A percentile compares a stretch with the other conserved stretches of the same genome.
Evolutionary conservation across 2,113 vertebrate species (phyloP).

Genomic region (Panurus biarmicus): DNA sequence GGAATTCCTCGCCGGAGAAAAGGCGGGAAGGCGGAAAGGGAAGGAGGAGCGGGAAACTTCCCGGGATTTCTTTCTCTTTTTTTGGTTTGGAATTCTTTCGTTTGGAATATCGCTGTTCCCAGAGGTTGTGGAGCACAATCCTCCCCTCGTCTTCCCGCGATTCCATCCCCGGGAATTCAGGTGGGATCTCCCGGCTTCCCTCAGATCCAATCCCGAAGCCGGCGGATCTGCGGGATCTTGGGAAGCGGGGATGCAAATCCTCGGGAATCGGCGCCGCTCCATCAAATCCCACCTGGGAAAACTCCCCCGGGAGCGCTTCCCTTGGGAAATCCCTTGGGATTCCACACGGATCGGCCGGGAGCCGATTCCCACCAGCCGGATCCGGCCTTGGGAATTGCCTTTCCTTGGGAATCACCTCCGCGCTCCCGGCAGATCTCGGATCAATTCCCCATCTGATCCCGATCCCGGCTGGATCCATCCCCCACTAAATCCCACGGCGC

Average conservation of each 20-base stretch:
- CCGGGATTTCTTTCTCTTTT: rapidly evolving
- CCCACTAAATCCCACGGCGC: no score
- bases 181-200: rapidly evolving
- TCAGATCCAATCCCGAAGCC: no score
- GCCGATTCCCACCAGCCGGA: no score
- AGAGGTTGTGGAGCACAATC: not conserved
- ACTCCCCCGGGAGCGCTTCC: rapidly evolving
- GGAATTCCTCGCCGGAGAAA: not conserved
- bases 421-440: not conserved
- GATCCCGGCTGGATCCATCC: not conserved
- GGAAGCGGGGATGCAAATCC: not conserved
- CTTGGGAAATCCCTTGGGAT: not conserved
- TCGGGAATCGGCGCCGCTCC: rapidly evolving
- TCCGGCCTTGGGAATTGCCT: no score
- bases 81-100: rapidly evolving
- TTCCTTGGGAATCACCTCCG: no score
- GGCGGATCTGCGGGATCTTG: not conserved
- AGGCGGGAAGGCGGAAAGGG: rapidly evolving
- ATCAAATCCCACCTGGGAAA: rapidly evolving
- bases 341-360: no score
- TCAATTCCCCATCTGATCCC: not conserved
- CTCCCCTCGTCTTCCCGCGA: rapidly evolving
- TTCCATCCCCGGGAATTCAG: rapidly evolving
- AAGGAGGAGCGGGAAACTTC: not conserved
- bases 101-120: not conserved